phyloP scores from a whole-genome alignment of 2,888 invertebrate genomes.

The Caenorhabditis panamensis region DNA sequence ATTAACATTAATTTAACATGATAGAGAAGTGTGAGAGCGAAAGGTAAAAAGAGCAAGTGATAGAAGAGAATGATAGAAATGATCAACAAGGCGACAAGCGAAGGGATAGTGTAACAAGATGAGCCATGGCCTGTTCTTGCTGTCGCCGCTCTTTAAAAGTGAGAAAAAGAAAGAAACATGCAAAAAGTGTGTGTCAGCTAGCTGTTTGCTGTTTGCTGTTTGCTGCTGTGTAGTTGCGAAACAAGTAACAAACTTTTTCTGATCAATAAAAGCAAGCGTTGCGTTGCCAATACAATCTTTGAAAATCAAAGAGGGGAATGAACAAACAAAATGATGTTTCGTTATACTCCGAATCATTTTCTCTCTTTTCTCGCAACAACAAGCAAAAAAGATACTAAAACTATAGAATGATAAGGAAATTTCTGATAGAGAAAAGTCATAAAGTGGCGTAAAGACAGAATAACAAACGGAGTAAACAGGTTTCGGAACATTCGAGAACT shows the following conservation, averaged over 20 bases:
- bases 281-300: too few species aligned
- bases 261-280: too few species aligned
- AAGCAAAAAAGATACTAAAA: slow-evolving; percentile 20
- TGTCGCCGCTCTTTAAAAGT: slow-evolving; percentile 42
- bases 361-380: slow-evolving; percentile 18
- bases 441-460: slow-evolving; percentile 5
- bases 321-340: too few species aligned
- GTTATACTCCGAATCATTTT: too few species aligned
- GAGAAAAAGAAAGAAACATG: slow-evolving; percentile 6
- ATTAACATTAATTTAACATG: too few species aligned
- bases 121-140: slow-evolving; percentile 22
- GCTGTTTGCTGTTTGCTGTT: slow-evolving; percentile 1
- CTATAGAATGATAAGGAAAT: slow-evolving; percentile 16
- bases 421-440: slow-evolving; percentile 14
- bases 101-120: slow-evolving; percentile 38
- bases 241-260: too few species aligned
- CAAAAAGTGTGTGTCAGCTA: slow-evolving; percentile 5
- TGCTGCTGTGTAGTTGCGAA: too few species aligned
- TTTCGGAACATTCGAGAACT: slow-evolving; percentile 41
- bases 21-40: not conserved
- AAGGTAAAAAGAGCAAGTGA: not conserved
- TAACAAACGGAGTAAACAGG: slow-evolving; percentile 17
- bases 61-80: slow-evolving; percentile 20
- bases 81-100: slow-evolving; percentile 38
- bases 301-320: too few species aligned